These are phyloP conservation scores for Regulus satrapa DNA, from an alignment of 2,113 vertebrate species.

Conservation along the genomic window DNA sequence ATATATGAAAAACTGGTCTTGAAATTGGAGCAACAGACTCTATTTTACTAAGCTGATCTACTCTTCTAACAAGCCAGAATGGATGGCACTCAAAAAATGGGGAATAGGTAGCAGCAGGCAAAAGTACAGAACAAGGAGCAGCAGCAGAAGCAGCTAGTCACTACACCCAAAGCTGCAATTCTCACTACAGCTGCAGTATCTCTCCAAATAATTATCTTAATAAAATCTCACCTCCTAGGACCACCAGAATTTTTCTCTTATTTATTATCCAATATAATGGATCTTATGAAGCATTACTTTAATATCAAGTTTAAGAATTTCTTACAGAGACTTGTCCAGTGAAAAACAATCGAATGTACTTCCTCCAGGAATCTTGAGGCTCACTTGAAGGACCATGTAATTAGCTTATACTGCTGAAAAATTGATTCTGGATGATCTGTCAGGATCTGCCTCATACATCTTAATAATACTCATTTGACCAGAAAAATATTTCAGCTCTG, in stretches of 20 bases:
- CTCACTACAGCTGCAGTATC: neutral
- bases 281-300: conserved; percentile 28
- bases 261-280: neutral
- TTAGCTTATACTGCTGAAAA: neutral
- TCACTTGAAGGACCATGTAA: neutral
- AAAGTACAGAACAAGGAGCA: neutral
- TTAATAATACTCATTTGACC: neutral
- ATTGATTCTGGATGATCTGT: neutral
- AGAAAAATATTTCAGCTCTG: neutral
- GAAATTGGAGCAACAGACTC: neutral
- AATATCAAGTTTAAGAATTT: conserved; percentile 11
- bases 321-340: neutral
- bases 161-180: neutral
- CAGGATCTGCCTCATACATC: neutral
- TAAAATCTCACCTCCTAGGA: neutral
- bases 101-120: neutral
- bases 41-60: neutral
- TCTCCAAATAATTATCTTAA: neutral
- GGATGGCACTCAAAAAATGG: neutral
- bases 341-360: neutral
- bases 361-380: neutral
- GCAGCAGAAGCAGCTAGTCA: neutral
- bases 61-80: neutral
- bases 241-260: neutral
- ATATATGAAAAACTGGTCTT: neutral